A percentile compares a stretch with the other conserved stretches of the same genome.
Conservation (phyloP, 2,113 vertebrate species). For the Xenus cinereus region DNA sequence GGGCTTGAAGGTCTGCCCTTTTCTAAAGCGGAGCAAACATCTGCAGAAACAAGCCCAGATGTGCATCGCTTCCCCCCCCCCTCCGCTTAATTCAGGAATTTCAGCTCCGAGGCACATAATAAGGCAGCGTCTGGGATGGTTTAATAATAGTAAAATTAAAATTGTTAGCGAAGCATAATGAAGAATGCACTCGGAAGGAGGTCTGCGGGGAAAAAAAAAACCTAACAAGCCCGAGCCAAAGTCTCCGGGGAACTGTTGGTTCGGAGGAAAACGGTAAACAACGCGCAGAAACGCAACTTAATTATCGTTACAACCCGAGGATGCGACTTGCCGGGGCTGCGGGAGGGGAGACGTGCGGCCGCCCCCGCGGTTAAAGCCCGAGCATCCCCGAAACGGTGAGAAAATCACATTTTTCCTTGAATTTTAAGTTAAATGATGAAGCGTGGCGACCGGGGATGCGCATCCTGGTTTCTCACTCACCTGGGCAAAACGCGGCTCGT, state of each 20-base stretch:
- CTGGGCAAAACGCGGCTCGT: not conserved
- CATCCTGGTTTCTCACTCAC: not conserved
- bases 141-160: constrained; percentile 79
- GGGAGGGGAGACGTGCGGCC: accelerated
- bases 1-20: constrained; percentile 44
- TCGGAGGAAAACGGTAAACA: constrained; percentile 75
- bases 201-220: constrained; percentile 1
- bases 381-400: not conserved
- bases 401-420: not conserved
- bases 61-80: not conserved
- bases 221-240: constrained; percentile 16
- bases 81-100: constrained; percentile 57
- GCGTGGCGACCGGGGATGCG: accelerated
- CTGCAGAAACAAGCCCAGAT: constrained; percentile 62
- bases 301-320: constrained; percentile 56
- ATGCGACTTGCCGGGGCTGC: not conserved
- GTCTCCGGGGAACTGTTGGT: constrained; percentile 64
- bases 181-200: constrained; percentile 65
- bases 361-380: accelerated
- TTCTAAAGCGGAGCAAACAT: constrained; percentile 50
- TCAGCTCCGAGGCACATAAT: constrained; percentile 66
- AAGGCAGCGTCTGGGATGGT: constrained; percentile 71
- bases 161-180: constrained; percentile 67
- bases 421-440: not conserved
- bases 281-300: constrained; percentile 72